phyloP scores from a whole-genome alignment of 2,113 vertebrate genomes.

The Melanostigma gelatinosum region DNA sequence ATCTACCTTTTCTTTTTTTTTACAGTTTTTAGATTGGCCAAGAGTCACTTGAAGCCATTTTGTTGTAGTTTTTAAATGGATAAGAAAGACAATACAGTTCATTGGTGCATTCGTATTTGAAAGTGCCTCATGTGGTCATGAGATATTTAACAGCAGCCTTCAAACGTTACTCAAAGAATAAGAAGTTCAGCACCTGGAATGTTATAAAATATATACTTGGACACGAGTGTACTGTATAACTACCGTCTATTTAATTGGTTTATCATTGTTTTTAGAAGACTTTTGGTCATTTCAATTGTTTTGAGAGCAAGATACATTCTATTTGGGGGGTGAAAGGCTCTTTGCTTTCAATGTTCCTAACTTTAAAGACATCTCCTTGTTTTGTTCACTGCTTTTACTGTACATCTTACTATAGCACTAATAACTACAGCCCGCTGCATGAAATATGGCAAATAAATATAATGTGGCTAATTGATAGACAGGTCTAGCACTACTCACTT shows the following conservation, averaged over 20 bases:
- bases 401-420: neutral
- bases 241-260: neutral
- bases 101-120: neutral
- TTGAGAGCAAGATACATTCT: neutral
- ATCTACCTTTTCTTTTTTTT: too few species aligned
- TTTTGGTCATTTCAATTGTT: neutral
- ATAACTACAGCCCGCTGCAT: neutral
- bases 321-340: neutral
- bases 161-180: neutral
- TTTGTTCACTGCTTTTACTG: slow-evolving; percentile 7
- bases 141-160: neutral
- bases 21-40: neutral
- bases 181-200: neutral
- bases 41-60: neutral
- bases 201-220: neutral
- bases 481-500: slow-evolving; percentile 85
- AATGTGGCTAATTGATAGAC: slow-evolving; percentile 60
- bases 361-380: neutral
- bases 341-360: neutral
- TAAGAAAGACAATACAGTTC: neutral
- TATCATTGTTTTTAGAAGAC: neutral
- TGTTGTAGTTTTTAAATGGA: neutral
- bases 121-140: neutral
- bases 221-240: neutral
- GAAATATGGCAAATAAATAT: slow-evolving; percentile 58